These are phyloP conservation scores for Rostratula benghalensis DNA, from an alignment of 2,113 vertebrate species.

Conservation along the genomic window DNA sequence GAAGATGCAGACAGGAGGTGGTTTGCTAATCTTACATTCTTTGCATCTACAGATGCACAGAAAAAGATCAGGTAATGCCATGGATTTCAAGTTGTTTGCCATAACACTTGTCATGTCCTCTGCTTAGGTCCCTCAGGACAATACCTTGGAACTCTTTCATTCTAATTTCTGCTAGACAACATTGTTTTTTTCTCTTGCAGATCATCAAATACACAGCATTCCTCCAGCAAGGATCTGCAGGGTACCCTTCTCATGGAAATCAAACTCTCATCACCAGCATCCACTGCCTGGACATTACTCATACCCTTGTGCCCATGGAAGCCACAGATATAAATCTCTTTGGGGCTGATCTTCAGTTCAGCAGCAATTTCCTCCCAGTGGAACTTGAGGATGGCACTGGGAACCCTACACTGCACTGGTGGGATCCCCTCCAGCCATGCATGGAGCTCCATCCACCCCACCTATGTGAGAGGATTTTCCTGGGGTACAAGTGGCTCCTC, in stretches of 20 bases:
- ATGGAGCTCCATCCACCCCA: neutral
- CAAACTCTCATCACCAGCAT: neutral
- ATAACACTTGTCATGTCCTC: fast-evolving
- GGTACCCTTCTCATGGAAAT: neutral
- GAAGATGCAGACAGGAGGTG: neutral
- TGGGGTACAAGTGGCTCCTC: fast-evolving
- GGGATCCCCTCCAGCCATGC: fast-evolving
- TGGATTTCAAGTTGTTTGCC: neutral
- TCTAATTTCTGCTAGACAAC: neutral
- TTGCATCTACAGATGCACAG: neutral
- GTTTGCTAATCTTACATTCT: neutral
- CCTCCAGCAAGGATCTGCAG: neutral
- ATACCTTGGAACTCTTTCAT: neutral
- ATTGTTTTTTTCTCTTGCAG: neutral
- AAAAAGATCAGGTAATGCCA: neutral
- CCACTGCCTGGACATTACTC: neutral
- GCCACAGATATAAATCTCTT: neutral
- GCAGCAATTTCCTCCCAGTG: fast-evolving
- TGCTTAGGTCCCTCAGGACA: neutral
- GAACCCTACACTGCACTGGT: fast-evolving
- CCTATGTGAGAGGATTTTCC: neutral
- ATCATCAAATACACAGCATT: neutral
- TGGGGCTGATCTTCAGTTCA: neutral
- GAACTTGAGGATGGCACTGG: fast-evolving
- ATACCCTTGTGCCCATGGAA: neutral